Evolutionary conservation across 2,797 vertebrate genomes (phyloP).

Genomic region (Euthynnus affinis): DNA sequence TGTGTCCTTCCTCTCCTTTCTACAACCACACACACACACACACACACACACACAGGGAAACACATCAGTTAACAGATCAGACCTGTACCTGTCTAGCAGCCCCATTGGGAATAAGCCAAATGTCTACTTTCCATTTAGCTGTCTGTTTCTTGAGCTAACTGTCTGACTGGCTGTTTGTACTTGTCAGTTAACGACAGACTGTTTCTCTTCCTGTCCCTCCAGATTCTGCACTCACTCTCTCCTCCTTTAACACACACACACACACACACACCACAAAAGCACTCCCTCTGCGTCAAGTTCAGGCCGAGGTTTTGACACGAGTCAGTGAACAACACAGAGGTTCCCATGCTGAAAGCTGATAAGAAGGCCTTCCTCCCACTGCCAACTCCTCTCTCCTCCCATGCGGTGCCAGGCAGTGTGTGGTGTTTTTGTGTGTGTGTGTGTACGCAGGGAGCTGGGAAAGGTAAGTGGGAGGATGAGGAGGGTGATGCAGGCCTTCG

Average conservation of each 20-base stretch:
- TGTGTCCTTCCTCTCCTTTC: neutral
- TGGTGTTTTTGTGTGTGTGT: slow-evolving; percentile 23
- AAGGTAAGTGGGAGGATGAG: slow-evolving; percentile 49
- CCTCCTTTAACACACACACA: slow-evolving; percentile 22
- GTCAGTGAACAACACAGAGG: slow-evolving; percentile 66
- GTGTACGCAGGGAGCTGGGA: slow-evolving; percentile 21
- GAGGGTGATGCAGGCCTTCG: slow-evolving; percentile 59
- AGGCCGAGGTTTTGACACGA: slow-evolving; percentile 66
- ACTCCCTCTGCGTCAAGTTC: slow-evolving; percentile 48
- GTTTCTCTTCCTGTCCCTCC: slow-evolving; percentile 57
- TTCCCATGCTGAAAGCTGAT: slow-evolving; percentile 78
- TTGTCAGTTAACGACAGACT: slow-evolving; percentile 57
- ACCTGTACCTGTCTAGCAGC: slow-evolving; percentile 28
- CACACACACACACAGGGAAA: slow-evolving; percentile 24
- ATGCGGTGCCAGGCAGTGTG: slow-evolving; percentile 44
- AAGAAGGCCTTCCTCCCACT: slow-evolving; percentile 68
- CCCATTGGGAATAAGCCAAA: slow-evolving; percentile 18
- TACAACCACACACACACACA: slow-evolving; percentile 4
- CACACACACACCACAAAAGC: slow-evolving; percentile 10
- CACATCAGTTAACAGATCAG: slow-evolving; percentile 13
- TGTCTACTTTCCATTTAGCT: slow-evolving; percentile 20
- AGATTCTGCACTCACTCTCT: slow-evolving; percentile 34
- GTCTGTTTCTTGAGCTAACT: slow-evolving; percentile 41
- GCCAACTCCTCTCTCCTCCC: slow-evolving; percentile 39
- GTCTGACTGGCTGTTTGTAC: slow-evolving; percentile 55